A percentile compares a stretch with the other conserved stretches of the same genome.
Conservation (phyloP, 2,888 invertebrate genomes). For the Agriopis aurantiaria region DNA sequence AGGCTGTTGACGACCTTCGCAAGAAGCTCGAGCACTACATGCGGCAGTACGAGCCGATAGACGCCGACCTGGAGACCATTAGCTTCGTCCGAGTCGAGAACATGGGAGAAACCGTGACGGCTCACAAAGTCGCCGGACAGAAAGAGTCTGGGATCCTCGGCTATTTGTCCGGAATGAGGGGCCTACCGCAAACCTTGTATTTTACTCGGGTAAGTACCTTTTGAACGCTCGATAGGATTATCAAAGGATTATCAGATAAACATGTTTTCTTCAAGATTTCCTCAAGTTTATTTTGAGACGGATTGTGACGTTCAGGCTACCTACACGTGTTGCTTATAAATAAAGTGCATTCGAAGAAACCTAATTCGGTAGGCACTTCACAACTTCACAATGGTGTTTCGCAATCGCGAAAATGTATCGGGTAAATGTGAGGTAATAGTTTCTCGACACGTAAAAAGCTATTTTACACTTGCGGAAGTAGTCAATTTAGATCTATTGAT, state of each 20-base stretch:
- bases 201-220: constrained; percentile 91
- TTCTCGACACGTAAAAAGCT: constrained; percentile 3
- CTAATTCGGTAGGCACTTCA: neutral
- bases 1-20: constrained; percentile 93
- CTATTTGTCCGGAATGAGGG: constrained; percentile 94
- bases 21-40: constrained; percentile 94
- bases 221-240: constrained; percentile 19
- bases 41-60: constrained; percentile 92
- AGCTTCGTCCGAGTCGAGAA: constrained; percentile 81
- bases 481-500: constrained; percentile 1
- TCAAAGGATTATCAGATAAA: constrained; percentile 42
- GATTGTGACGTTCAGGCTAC: constrained; percentile 26
- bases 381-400: constrained; percentile 11
- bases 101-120: constrained; percentile 89
- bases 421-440: constrained; percentile 3
- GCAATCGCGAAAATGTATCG: neutral
- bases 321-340: constrained; percentile 34
- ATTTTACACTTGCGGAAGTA: constrained; percentile 11
- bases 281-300: constrained; percentile 36
- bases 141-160: constrained; percentile 94
- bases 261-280: constrained; percentile 55
- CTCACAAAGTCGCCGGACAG: constrained; percentile 91
- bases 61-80: constrained; percentile 85
- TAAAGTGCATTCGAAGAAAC: constrained; percentile 32
- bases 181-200: constrained; percentile 94